Evolutionary conservation across 2,888 invertebrate genomes (phyloP).

Genomic region (Chymomyza amoena): DNA sequence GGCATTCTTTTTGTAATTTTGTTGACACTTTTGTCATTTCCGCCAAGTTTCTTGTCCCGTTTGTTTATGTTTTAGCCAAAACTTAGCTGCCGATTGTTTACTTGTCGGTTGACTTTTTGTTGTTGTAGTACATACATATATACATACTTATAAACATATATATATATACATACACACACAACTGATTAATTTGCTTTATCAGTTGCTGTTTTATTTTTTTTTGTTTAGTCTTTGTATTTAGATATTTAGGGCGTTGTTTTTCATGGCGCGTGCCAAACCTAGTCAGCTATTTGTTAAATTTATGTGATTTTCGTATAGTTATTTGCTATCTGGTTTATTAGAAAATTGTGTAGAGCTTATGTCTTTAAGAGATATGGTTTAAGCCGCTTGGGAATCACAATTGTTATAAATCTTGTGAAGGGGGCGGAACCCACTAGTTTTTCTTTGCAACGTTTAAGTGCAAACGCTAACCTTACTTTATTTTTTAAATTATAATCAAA

Average conservation of each 20-base stretch:
- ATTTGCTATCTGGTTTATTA: neutral
- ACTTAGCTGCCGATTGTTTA: slow-evolving; percentile 34
- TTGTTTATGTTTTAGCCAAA: slow-evolving; percentile 37
- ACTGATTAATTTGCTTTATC: slow-evolving; percentile 44
- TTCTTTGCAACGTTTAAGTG: too few relatives aligned
- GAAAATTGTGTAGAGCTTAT: neutral
- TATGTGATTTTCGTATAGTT: neutral
- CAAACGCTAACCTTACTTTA: too few relatives aligned
- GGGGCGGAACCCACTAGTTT: too few relatives aligned
- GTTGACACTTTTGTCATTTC: slow-evolving; percentile 43
- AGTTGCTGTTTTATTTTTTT: slow-evolving; percentile 10
- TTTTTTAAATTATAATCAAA: too few relatives aligned
- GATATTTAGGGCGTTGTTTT: slow-evolving; percentile 29
- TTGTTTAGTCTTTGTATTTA: slow-evolving; percentile 8
- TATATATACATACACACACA: neutral
- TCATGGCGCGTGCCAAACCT: slow-evolving; percentile 28
- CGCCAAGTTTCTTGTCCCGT: slow-evolving; percentile 21
- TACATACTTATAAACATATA: neutral
- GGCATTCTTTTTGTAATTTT: slow-evolving; percentile 42
- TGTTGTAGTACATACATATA: neutral
- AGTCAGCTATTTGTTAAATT: slow-evolving; percentile 18
- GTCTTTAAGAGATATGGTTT: too few relatives aligned
- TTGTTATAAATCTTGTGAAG: too few relatives aligned
- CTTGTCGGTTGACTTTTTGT: slow-evolving; percentile 25
- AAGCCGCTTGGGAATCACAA: too few relatives aligned